Conservation (phyloP, 1,140 invertebrate genomes). For the Drosophila cardini region DNA sequence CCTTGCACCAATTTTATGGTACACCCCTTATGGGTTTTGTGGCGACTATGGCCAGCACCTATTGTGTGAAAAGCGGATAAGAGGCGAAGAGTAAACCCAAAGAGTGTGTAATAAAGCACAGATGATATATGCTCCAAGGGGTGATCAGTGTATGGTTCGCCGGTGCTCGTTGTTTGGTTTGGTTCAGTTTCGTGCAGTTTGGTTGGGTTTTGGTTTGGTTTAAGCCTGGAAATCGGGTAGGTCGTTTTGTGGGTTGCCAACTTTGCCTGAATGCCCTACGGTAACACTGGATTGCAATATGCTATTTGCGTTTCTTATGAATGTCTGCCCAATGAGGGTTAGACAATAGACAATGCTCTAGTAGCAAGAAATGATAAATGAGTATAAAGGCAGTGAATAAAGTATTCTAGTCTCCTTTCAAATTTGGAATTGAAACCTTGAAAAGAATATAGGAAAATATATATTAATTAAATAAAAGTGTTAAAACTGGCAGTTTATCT, state of each 20-base stretch:
- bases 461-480: neutral
- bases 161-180: neutral
- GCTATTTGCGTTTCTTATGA: neutral
- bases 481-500: neutral
- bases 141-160: constrained; percentile 19
- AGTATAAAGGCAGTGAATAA: neutral
- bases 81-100: neutral
- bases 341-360: constrained; percentile 1
- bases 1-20: constrained; percentile 59
- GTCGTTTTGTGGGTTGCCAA: constrained; percentile 20
- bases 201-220: neutral
- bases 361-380: constrained; percentile 20
- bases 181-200: neutral
- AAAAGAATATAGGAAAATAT: neutral
- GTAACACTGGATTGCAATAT: constrained; percentile 16
- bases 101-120: constrained; percentile 58
- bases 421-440: constrained; percentile 3
- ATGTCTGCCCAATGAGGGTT: neutral
- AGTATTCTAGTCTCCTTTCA: neutral
- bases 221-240: constrained; percentile 15
- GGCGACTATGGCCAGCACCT: constrained; percentile 15
- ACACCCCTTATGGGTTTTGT: neutral
- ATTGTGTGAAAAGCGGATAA: constrained; percentile 35
- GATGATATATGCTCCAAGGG: constrained; percentile 53
- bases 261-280: constrained; percentile 20